Evolutionary conservation across 2,888 invertebrate genomes (phyloP).

Genomic region (Venustoraphidia nigricollis): DNA sequence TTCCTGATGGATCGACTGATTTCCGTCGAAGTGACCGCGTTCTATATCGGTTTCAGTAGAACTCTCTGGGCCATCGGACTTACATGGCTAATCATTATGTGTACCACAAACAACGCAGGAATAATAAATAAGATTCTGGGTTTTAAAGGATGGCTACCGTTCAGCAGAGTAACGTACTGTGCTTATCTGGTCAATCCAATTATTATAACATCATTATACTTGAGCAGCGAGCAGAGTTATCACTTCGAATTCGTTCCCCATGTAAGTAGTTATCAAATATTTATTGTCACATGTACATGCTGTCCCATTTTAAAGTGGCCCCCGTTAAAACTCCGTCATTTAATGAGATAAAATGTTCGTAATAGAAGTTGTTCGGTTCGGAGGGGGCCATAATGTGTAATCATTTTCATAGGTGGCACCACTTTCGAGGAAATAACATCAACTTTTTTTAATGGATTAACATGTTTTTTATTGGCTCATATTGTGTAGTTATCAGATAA

Average conservation of each 20-base stretch:
- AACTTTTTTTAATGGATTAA: no score
- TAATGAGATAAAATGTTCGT: no score
- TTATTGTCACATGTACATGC: no score
- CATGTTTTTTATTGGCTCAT: no score
- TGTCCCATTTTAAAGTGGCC: no score
- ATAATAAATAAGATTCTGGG: constrained; percentile 26
- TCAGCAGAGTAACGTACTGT: constrained; percentile 40
- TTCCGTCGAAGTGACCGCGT: constrained; percentile 27
- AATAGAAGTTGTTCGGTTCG: no score
- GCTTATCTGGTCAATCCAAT: constrained; percentile 42
- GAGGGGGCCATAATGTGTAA: no score
- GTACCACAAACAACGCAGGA: constrained; percentile 36
- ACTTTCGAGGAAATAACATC: no score
- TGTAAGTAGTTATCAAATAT: constrained; percentile 20
- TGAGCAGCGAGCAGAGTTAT: constrained; percentile 19
- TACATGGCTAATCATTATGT: constrained; percentile 40
- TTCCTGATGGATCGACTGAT: constrained; percentile 27
- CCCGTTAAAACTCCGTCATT: no score
- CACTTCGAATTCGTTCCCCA: constrained; percentile 21
- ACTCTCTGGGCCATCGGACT: constrained; percentile 36
- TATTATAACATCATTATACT: constrained; percentile 30
- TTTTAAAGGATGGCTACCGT: constrained; percentile 15
- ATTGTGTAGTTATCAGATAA: no score
- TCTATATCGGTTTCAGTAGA: constrained; percentile 34
- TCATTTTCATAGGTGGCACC: no score